Conservation (phyloP, 2,113 vertebrate species). For the Gallinago media region DNA sequence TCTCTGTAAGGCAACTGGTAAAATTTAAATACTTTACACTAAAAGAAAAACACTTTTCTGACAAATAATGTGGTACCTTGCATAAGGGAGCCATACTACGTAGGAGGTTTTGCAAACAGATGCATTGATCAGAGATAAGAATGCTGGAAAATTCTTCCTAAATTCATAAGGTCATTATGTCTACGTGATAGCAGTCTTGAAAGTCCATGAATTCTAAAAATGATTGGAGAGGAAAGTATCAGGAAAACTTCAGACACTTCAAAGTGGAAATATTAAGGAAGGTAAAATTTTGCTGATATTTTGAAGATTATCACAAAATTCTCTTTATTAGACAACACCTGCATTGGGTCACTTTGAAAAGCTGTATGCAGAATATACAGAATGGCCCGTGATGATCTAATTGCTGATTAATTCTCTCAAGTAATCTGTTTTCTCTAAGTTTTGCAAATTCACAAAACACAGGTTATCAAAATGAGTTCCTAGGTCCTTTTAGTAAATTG, state of each 20-base stretch:
- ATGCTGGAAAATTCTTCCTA: background rate
- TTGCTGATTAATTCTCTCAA: background rate
- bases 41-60: background rate
- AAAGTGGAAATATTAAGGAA: background rate
- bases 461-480: background rate
- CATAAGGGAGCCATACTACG: background rate
- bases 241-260: background rate
- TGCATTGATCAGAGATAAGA: background rate
- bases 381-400: fast-evolving
- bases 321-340: background rate
- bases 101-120: background rate
- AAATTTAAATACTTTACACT: background rate
- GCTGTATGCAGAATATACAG: background rate
- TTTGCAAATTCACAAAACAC: background rate
- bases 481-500: background rate
- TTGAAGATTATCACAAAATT: background rate
- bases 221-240: background rate
- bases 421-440: background rate
- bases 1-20: background rate
- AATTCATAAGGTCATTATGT: background rate
- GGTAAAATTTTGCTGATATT: background rate
- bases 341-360: background rate
- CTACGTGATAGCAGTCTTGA: background rate
- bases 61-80: background rate
- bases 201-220: background rate